Evolutionary conservation across 23 tunicate species (phyloP), one percentile per base, ranked within the genome.

Genomic region (Clavelina lepadiformis): DNA sequence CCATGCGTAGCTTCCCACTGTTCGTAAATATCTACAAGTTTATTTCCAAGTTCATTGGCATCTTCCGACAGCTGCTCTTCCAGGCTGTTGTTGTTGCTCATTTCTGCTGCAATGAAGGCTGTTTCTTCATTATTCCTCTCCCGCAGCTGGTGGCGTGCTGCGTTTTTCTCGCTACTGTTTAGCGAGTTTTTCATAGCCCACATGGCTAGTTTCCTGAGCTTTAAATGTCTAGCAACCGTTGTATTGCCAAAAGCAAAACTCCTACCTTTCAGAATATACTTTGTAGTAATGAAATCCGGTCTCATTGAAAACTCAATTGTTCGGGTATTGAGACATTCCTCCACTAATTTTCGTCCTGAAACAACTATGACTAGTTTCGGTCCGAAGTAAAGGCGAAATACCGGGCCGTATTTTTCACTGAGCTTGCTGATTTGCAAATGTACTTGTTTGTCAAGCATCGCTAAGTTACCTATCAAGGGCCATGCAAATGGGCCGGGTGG

Each of bases 401-500:
- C 66, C 18, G 62, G 57, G 6, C 86, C 86, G 46, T 80, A 80
- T 63, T 45, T 71, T 47, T 71, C 36, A 3, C 71, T 30, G 66
- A 51, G 21, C 20, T 61, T 22, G 27, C 63, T 13, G n/a, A 80
- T 5, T 15, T n/a, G 38, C 3, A 71, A 15, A 29, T 71, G 78
- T 31, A 34, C 1, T 35, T 63, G 56, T 5, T 53, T 51, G 8
- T 66, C 49, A 2, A 80, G 19, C 41, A 61, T 65, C 2, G 29
- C 54, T n/a, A 71, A 26, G 71, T 80, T 80, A 4, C 86, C 86
- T n/a, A 80, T 3, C 1, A 80, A 21, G 11, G 86, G 86, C 38
- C 67, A 65, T 3, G 72, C 29, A 38, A 51, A 37, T 11, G 86
- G 86, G 8, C 86, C 86, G 2, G 73, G 73, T 0, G 72, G 82